A percentile compares a stretch with the other conserved stretches of the same genome.
These are phyloP conservation scores for Pseudopipra pipra DNA, from an alignment of 2,113 vertebrate species.

Conservation along the genomic window DNA sequence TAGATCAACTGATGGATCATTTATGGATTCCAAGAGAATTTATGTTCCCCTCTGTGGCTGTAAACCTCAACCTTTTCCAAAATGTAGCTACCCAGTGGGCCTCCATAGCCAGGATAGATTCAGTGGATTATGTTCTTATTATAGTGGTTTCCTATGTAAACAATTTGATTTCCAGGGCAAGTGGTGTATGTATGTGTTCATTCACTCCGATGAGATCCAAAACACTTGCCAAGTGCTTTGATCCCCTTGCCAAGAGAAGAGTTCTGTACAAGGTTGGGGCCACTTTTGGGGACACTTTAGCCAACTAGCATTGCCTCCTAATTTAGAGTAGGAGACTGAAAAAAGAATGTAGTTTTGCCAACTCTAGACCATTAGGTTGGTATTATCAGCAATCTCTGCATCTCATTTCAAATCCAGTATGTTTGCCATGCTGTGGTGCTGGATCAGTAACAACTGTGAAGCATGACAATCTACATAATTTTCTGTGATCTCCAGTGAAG, in stretches of 20 bases:
- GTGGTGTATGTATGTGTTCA: not conserved
- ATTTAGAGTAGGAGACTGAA: not conserved
- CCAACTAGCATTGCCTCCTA: not conserved
- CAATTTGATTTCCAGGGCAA: not conserved
- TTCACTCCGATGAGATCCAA: not conserved
- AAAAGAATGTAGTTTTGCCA: not conserved
- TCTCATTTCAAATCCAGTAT: not conserved
- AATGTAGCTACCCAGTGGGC: not conserved
- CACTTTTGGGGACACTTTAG: not conserved
- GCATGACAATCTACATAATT: not conserved
- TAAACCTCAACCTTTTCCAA: conserved; percentile 3
- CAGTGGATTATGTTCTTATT: not conserved
- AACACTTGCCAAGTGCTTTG: not conserved
- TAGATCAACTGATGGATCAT: conserved; percentile 27
- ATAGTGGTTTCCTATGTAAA: not conserved
- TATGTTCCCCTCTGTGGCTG: not conserved
- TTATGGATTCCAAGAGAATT: not conserved
- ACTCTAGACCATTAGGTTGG: not conserved
- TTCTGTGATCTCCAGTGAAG: not conserved
- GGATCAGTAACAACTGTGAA: not conserved
- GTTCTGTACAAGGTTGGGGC: not conserved
- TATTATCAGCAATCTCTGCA: not conserved
- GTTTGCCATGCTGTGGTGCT: not conserved
- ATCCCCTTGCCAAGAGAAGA: not conserved
- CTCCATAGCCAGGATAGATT: not conserved